Evolutionary conservation across 1,140 invertebrate genomes (phyloP).

Genomic region (Drosophila nasuta): DNA sequence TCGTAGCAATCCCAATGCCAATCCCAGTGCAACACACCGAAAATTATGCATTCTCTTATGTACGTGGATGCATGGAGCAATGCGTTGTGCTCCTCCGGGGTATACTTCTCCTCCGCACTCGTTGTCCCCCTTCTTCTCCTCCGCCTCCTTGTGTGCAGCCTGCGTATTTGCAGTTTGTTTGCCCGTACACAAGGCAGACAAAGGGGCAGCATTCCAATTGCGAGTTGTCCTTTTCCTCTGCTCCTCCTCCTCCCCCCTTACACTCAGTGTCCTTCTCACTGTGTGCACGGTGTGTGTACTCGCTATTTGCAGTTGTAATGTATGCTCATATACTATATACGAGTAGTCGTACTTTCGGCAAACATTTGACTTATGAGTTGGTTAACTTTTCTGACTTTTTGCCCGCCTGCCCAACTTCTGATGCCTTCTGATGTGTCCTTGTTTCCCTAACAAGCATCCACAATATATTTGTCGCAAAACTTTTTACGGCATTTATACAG

Average conservation of each 20-base stretch:
- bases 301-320: slow-evolving; percentile 49
- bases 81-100: not conserved
- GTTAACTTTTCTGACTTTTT: slow-evolving; percentile 51
- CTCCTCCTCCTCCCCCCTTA: not conserved
- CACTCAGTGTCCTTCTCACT: not conserved
- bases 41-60: slow-evolving; percentile 43
- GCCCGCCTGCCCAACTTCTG: slow-evolving; percentile 47
- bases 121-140: not conserved
- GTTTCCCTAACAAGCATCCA: not conserved
- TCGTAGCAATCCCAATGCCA: slow-evolving; percentile 9
- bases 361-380: slow-evolving; percentile 78
- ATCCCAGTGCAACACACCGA: slow-evolving; percentile 15
- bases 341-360: slow-evolving; percentile 47
- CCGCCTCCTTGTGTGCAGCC: not conserved
- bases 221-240: slow-evolving; percentile 12
- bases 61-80: slow-evolving; percentile 18
- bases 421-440: slow-evolving; percentile 22
- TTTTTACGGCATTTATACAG: not conserved
- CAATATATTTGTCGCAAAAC: not conserved
- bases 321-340: slow-evolving; percentile 18
- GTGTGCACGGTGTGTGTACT: slow-evolving; percentile 10
- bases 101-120: not conserved
- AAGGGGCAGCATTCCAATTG: slow-evolving; percentile 22
- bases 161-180: slow-evolving; percentile 10
- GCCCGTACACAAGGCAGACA: slow-evolving; percentile 13